Evolutionary conservation across 1,140 invertebrate genomes (phyloP), one percentile per base, ranked within the genome.

Genomic region (Philopotamus ludificatus): DNA sequence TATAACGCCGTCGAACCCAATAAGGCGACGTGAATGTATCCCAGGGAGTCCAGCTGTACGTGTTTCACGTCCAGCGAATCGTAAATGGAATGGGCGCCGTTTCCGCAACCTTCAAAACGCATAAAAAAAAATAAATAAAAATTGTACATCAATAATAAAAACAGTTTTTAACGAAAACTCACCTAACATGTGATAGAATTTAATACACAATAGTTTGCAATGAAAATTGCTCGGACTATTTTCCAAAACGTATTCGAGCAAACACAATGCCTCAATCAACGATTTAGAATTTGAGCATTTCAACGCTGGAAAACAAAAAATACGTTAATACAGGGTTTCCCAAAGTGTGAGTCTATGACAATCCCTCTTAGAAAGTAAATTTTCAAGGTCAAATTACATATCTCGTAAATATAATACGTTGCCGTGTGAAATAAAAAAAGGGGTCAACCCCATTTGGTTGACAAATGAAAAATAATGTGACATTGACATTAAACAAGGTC

Each of bases 31-130:
- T 94, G 87, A 55, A 94, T 79, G 79, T 94, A 90, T 51, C 94
- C 90, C 72, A 98, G 79, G 0, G 94, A 94, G 79, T 97, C 94
- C 74, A 96, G 81, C 75, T 98, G 95, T 66, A 98, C 88, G 78
- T 97, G 93, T 81, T 98, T 98, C 51, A 95, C 85, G 73, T 98
- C 95, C 74, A 98, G 78, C 50, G 80, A 79, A 63, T 82, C 78
- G 73, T 89, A 92, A 65, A 87, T 78, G 42, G 79, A 77, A 66
- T 88, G 86, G 44, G 89, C 90, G 2, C 85, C 86, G n/a, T 82
- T 73, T 67, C 84, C 84, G 71, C 85, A 88, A 69, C 90, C 90
- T 79, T 66, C 0, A 64, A 65, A 63, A 22, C 57, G 69, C 15
- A 23, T 28, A 63, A 55, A 41, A 42, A 3, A 47, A 2, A 63